These are phyloP conservation scores for Heliangelus exortis DNA, from an alignment of 2,797 vertebrate species.

Conservation along the genomic window DNA sequence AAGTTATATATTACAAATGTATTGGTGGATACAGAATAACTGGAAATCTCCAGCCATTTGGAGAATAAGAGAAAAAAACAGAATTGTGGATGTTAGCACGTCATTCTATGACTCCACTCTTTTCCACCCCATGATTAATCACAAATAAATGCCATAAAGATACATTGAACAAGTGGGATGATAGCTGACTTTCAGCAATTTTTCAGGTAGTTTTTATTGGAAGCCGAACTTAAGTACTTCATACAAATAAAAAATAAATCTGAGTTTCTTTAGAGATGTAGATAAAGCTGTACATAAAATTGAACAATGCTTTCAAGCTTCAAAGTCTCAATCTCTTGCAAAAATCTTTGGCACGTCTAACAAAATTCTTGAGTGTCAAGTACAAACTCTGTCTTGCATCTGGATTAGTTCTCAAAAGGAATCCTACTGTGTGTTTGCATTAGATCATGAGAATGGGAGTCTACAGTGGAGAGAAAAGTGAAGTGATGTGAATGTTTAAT, in stretches of 20 bases:
- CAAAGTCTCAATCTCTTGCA: not conserved
- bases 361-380: not conserved
- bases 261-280: not conserved
- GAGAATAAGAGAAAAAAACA: not conserved
- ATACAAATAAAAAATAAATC: not conserved
- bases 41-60: not conserved
- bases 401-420: not conserved
- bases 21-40: not conserved
- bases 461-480: not conserved
- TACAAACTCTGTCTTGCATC: not conserved
- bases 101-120: conserved; percentile 33
- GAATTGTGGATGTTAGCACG: not conserved
- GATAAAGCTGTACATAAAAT: not conserved
- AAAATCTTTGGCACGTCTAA: not conserved
- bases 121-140: conserved; percentile 41
- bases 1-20: not conserved
- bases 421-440: not conserved
- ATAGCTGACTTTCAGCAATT: not conserved
- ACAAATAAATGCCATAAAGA: conserved; percentile 14
- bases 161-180: not conserved
- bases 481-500: not conserved
- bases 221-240: not conserved
- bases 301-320: not conserved
- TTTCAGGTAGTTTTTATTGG: not conserved
- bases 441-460: not conserved